Evolutionary conservation across 2,797 vertebrate genomes (phyloP).

Genomic region (Arctocebus calabarensis): DNA sequence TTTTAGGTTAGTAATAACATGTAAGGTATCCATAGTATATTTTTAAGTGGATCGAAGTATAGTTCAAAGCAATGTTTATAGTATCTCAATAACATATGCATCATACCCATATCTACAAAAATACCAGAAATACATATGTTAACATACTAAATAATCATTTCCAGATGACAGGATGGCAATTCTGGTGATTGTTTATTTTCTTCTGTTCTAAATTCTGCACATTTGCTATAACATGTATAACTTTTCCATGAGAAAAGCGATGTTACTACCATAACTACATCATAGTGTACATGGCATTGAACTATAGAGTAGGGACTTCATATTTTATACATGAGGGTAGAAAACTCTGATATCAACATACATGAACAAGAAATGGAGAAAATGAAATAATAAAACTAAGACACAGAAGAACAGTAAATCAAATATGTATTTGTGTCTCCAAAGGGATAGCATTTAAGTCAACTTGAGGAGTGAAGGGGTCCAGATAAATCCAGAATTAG

Average conservation of each 20-base stretch:
- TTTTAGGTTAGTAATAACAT: neutral
- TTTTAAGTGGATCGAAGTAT: neutral
- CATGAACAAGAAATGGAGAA: neutral
- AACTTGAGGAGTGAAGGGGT: neutral
- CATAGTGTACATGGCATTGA: neutral
- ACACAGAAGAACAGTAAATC: neutral
- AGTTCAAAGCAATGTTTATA: neutral
- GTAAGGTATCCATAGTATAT: neutral
- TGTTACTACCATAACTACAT: neutral
- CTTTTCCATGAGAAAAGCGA: neutral
- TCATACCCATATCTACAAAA: neutral
- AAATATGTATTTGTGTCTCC: neutral
- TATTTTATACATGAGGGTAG: neutral
- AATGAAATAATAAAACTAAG: neutral
- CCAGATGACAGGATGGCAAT: neutral
- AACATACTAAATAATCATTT: neutral
- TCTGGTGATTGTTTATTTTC: neutral
- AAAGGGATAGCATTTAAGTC: neutral
- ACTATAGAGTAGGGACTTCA: neutral
- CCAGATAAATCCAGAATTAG: neutral
- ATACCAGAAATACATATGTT: neutral
- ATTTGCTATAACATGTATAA: neutral
- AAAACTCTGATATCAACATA: neutral
- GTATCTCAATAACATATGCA: neutral
- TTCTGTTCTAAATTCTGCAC: neutral